Evolutionary conservation across 2,888 invertebrate genomes (phyloP).

Genomic region (Drosophila kambysellisi): DNA sequence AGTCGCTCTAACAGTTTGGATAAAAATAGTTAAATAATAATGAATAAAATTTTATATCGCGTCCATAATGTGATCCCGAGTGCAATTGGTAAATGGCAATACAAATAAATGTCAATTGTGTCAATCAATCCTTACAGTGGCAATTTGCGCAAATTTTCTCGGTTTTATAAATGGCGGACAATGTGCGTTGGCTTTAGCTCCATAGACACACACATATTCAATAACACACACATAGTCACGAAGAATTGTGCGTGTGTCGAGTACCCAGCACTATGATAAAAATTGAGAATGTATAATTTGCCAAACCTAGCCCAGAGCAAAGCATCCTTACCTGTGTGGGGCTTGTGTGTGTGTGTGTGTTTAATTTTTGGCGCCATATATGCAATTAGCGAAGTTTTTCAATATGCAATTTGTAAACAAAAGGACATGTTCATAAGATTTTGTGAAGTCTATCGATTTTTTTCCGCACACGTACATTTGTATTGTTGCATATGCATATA

Average conservation of each 20-base stretch:
- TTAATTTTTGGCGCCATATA: constrained; percentile 57
- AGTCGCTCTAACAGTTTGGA: constrained; percentile 68
- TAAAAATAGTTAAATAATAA: constrained; percentile 71
- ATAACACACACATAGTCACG: constrained; percentile 32
- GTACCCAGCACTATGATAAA: constrained; percentile 41
- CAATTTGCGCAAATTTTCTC: constrained; percentile 59
- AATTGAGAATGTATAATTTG: constrained; percentile 65
- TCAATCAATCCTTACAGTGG: constrained; percentile 15
- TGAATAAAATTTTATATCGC: constrained; percentile 42
- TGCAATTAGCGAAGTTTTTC: constrained; percentile 45
- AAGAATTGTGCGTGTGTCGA: constrained; percentile 56
- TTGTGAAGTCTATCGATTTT: constrained; percentile 68
- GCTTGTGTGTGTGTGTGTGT: constrained; percentile 27
- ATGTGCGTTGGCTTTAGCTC: constrained; percentile 77
- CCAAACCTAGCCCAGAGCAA: constrained; percentile 54
- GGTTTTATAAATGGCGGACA: constrained; percentile 77
- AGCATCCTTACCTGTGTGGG: constrained; percentile 55
- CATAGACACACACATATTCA: constrained; percentile 31
- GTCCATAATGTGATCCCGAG: constrained; percentile 44
- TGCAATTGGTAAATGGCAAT: constrained; percentile 38
- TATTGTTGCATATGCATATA: constrained; percentile 21
- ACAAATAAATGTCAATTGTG: constrained; percentile 33
- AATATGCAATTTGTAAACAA: constrained; percentile 47
- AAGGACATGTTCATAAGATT: constrained; percentile 35
- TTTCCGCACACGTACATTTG: constrained; percentile 46